Percentiles rank a stretch among this genome's conserved stretches.
Conservation (phyloP, 2,113 vertebrate species). For the Centrocercus urophasianus region DNA sequence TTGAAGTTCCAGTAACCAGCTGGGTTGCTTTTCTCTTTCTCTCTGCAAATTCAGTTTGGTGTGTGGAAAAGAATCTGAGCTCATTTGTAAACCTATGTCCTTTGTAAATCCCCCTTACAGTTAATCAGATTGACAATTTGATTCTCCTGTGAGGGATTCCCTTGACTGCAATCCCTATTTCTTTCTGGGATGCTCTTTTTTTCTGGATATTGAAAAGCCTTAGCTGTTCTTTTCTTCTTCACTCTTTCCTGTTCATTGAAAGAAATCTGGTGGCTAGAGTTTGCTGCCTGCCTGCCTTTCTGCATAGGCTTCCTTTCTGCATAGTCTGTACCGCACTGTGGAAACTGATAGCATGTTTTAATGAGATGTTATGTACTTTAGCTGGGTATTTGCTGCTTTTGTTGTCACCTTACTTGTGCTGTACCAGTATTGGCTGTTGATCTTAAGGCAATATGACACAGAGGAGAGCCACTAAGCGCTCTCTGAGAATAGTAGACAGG, state of each 20-base stretch:
- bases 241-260: background rate
- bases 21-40: background rate
- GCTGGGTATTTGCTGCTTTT: background rate
- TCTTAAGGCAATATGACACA: background rate
- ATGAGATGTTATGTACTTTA: background rate
- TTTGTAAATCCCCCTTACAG: background rate
- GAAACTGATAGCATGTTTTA: rapidly evolving
- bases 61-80: background rate
- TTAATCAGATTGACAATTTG: background rate
- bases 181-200: background rate
- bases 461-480: background rate
- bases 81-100: background rate
- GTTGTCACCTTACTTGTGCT: background rate
- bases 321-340: background rate
- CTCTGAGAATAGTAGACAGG: background rate
- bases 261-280: background rate
- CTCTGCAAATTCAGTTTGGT: background rate
- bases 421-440: rapidly evolving
- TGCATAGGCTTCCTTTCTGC: no score
- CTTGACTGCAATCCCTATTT: background rate
- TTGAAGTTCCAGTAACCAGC: background rate
- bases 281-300: rapidly evolving
- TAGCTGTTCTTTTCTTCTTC: background rate
- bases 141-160: background rate
- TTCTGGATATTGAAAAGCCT: background rate